A percentile compares a stretch with the other conserved stretches of the same genome.
These are phyloP conservation scores for Mamestra brassicae DNA, from an alignment of 2,888 invertebrate species.

Conservation along the genomic window DNA sequence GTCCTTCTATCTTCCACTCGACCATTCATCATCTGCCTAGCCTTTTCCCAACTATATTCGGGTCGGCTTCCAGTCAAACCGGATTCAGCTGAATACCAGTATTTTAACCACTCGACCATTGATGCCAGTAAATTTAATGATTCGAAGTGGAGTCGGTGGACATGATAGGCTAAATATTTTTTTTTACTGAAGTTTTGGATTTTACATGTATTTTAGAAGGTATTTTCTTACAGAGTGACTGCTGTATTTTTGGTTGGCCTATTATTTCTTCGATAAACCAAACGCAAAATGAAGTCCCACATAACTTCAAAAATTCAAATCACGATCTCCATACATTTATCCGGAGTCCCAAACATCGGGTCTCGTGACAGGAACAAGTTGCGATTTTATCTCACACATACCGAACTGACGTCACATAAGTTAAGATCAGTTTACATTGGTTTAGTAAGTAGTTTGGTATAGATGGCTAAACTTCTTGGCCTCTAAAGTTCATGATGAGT, in stretches of 20 bases:
- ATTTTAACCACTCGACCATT: too few relatives aligned
- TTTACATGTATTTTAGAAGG: too few relatives aligned
- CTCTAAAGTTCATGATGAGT: conserved; percentile 1
- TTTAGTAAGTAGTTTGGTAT: conserved; percentile 21
- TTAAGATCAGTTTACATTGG: conserved; percentile 33
- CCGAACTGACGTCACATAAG: conserved; percentile 38
- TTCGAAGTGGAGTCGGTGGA: too few relatives aligned
- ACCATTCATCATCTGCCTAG: too few relatives aligned
- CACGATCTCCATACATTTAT: conserved; percentile 77
- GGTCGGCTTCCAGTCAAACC: too few relatives aligned
- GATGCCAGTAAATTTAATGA: too few relatives aligned
- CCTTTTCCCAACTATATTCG: too few relatives aligned
- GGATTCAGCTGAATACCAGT: too few relatives aligned
- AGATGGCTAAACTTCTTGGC: conserved; percentile 20
- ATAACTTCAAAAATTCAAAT: conserved; percentile 68
- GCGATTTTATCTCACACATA: conserved; percentile 74
- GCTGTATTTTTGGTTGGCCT: background rate
- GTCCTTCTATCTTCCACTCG: too few relatives aligned
- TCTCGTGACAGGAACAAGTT: conserved; percentile 75
- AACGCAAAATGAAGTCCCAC: conserved; percentile 44
- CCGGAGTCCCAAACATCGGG: conserved; percentile 68
- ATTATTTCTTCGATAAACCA: background rate
- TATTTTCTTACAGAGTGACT: background rate
- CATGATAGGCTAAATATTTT: too few relatives aligned
- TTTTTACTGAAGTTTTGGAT: background rate